Evolutionary conservation across 2,797 vertebrate species (phyloP).

Genomic region (Brachyrhaphis roseni): DNA sequence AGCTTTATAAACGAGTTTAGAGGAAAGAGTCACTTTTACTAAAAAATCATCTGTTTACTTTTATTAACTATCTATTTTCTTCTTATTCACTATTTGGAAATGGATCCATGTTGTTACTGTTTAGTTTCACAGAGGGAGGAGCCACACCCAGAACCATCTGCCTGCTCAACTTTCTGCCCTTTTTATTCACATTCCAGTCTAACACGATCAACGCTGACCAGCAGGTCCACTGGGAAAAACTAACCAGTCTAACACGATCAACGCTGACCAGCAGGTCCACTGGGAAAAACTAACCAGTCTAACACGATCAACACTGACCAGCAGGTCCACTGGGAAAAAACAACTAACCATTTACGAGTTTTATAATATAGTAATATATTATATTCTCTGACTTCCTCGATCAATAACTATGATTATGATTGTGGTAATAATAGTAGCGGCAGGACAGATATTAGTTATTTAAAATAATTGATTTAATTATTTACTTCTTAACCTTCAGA

Average conservation of each 20-base stretch:
- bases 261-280: too few species aligned
- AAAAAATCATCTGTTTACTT: too few species aligned
- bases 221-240: background rate
- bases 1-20: too few species aligned
- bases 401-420: background rate
- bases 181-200: background rate
- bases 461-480: background rate
- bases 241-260: too few species aligned
- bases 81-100: background rate
- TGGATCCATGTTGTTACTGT: background rate
- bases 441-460: background rate
- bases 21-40: background rate
- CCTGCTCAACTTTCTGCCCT: slow-evolving; percentile 18
- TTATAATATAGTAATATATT: too few species aligned
- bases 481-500: background rate
- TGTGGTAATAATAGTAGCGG: background rate
- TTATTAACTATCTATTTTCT: too few species aligned
- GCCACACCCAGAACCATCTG: slow-evolving; percentile 50
- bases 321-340: too few species aligned
- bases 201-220: too few species aligned
- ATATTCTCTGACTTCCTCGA: too few species aligned
- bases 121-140: too few species aligned
- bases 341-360: background rate
- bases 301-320: too few species aligned
- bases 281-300: too few species aligned